Evolutionary conservation across 2,797 vertebrate genomes (phyloP).

Genomic region (Cirrhinus mrigala): DNA sequence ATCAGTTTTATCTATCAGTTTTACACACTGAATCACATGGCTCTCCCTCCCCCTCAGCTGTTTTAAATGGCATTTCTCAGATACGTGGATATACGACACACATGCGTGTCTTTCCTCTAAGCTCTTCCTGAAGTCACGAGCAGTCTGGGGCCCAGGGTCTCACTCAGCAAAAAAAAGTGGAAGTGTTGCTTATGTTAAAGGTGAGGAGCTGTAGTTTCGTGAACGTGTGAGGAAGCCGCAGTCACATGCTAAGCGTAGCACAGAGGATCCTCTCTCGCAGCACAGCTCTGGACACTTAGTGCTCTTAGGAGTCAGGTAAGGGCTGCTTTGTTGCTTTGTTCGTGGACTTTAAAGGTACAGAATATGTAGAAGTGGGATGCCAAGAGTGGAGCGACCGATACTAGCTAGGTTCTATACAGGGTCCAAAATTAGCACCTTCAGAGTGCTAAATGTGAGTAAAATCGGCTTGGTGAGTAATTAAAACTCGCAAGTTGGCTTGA

Average conservation of each 20-base stretch:
- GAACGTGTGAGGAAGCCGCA: constrained; percentile 46
- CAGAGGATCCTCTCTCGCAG: not conserved
- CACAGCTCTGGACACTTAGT: not conserved
- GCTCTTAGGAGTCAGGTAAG: constrained; percentile 26
- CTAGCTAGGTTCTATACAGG: constrained; percentile 7
- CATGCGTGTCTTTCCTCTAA: constrained; percentile 12
- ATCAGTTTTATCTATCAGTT: not conserved
- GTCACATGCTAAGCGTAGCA: constrained; percentile 29
- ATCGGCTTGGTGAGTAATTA: not conserved
- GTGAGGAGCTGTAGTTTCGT: constrained; percentile 69
- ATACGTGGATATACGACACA: constrained; percentile 8
- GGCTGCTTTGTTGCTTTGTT: not conserved
- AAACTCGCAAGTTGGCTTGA: not conserved
- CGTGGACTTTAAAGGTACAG: not conserved
- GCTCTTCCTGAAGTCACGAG: constrained; percentile 67
- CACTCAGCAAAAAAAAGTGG: constrained; percentile 77
- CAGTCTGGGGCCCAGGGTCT: constrained; percentile 54
- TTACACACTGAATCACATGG: constrained; percentile 20
- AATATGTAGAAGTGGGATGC: not conserved
- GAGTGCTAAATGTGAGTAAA: not conserved
- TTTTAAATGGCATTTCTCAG: not conserved
- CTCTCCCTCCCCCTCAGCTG: not conserved
- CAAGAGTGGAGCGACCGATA: not conserved
- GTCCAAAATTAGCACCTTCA: not conserved
- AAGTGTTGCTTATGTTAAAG: constrained; percentile 65